Percentiles rank a stretch among this genome's conserved stretches.
phyloP scores from a whole-genome alignment of 2,113 vertebrate species.

The Oreochromis tanganicae region DNA sequence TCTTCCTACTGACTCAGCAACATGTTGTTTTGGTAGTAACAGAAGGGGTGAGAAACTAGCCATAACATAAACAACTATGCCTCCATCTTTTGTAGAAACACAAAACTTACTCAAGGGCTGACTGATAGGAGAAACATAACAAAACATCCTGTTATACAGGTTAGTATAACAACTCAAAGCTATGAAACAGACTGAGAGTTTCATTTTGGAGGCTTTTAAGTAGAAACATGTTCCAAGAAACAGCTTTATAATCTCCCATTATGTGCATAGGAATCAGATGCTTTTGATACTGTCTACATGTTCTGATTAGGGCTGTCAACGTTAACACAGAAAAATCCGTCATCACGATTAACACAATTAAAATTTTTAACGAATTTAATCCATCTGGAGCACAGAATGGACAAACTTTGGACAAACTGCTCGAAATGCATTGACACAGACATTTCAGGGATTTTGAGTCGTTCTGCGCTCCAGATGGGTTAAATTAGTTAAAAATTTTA shows the following conservation, averaged over 20 bases:
- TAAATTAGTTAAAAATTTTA: too few species aligned
- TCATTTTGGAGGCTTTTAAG: not conserved
- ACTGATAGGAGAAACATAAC: not conserved
- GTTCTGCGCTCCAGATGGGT: too few species aligned
- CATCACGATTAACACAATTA: too few species aligned
- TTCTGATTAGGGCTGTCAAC: too few species aligned
- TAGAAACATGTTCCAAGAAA: not conserved
- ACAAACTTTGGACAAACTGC: too few species aligned
- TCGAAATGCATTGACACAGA: too few species aligned
- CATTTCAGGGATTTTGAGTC: too few species aligned
- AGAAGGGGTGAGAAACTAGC: not conserved
- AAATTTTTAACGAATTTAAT: too few species aligned
- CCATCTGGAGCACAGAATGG: too few species aligned
- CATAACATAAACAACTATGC: conserved; percentile 3
- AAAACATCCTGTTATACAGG: not conserved
- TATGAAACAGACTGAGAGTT: not conserved
- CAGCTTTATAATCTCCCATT: not conserved
- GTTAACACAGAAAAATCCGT: too few species aligned
- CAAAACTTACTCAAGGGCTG: not conserved
- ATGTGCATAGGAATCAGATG: too few species aligned
- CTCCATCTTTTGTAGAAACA: not conserved
- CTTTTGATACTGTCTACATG: too few species aligned
- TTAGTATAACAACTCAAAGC: not conserved
- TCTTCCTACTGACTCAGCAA: conserved; percentile 20
- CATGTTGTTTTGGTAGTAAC: conserved; percentile 41